Evolutionary conservation across 2,797 vertebrate genomes (phyloP).

Genomic region (Limnodromus scolopaceus): DNA sequence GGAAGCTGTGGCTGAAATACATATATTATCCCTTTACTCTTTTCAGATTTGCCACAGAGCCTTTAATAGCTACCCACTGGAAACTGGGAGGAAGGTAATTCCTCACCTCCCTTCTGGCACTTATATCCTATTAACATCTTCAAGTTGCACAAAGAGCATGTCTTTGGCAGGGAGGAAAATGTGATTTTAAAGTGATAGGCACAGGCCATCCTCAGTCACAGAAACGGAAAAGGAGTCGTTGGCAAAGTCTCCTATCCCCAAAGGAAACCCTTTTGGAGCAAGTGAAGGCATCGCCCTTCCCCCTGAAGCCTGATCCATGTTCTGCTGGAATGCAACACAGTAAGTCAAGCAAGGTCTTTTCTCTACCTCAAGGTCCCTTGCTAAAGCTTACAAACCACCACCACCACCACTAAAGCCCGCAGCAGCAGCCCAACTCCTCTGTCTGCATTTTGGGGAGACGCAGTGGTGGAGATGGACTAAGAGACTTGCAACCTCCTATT

Average conservation of each 20-base stretch:
- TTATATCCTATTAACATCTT: conserved; percentile 25
- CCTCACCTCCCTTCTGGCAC: background rate
- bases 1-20: background rate
- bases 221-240: background rate
- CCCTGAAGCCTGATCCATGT: background rate
- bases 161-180: conserved; percentile 28
- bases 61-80: conserved; percentile 42
- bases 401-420: background rate
- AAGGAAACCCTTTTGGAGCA: conserved; percentile 4
- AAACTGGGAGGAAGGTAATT: conserved; percentile 33
- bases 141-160: background rate
- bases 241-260: background rate
- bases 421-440: background rate
- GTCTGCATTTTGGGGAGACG: background rate
- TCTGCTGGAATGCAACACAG: background rate
- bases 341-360: background rate
- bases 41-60: conserved; percentile 7
- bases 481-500: background rate
- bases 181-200: conserved; percentile 21
- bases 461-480: background rate
- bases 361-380: background rate
- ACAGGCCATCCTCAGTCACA: background rate
- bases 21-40: background rate
- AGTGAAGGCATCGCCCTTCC: background rate
- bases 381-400: background rate